Conservation (phyloP, 2,888 invertebrate genomes). For the Eupeodes luniger region DNA sequence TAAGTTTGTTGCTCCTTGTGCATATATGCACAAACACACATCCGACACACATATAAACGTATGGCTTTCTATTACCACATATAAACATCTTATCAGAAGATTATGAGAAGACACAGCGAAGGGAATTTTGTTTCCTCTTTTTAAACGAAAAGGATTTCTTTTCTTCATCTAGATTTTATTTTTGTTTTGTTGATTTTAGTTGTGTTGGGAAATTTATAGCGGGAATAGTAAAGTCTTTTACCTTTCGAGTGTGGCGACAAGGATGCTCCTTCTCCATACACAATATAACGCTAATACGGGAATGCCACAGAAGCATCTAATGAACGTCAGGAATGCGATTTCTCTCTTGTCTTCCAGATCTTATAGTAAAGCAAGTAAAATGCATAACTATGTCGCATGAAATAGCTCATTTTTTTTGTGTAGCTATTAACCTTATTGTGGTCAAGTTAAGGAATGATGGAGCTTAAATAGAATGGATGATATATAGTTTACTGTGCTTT, state of each 20-base stretch:
- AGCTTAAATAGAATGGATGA: no score
- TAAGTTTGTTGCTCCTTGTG: background rate
- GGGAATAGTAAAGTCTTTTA: background rate
- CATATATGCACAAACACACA: background rate
- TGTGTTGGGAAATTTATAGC: constrained; percentile 33
- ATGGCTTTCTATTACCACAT: background rate
- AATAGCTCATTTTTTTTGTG: background rate
- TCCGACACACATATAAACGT: background rate
- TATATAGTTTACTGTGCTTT: no score
- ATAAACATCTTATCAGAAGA: constrained; percentile 32
- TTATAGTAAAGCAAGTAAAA: background rate
- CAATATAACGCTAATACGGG: background rate
- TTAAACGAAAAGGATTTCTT: constrained; percentile 18
- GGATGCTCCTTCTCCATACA: background rate
- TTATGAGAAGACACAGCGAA: constrained; percentile 17
- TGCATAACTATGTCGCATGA: constrained; percentile 1
- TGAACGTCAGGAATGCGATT: constrained; percentile 27
- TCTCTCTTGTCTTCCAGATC: background rate
- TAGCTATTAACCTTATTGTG: no score
- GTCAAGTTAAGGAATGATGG: no score
- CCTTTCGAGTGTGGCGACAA: background rate
- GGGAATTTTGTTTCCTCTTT: background rate
- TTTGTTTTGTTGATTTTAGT: constrained; percentile 32
- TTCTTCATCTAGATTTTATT: background rate
- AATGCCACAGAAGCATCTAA: constrained; percentile 42